A percentile compares a stretch with the other conserved stretches of the same genome.
These are phyloP conservation scores for Contarinia nasturtii DNA, from an alignment of 1,140 invertebrate species.

Conservation along the genomic window DNA sequence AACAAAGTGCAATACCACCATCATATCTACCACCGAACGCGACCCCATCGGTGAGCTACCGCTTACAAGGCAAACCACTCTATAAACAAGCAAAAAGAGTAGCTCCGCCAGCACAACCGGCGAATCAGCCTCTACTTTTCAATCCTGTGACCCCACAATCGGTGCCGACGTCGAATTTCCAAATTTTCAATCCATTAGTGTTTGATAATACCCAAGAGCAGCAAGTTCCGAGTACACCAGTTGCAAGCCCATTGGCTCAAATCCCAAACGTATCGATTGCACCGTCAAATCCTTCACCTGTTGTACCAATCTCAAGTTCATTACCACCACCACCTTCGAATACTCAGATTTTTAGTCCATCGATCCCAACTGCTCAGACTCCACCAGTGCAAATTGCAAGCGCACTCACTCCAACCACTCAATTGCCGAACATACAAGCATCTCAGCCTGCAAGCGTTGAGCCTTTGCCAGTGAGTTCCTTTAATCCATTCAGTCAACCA, in stretches of 20 bases:
- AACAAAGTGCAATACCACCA: not conserved
- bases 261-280: too few relatives aligned
- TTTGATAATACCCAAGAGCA: conserved; percentile 2
- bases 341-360: conserved; percentile 1
- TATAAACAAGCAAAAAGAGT: not conserved
- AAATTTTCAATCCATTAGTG: not conserved
- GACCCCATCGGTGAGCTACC: not conserved
- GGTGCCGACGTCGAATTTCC: not conserved
- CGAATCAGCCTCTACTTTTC: conserved; percentile 10
- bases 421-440: not conserved
- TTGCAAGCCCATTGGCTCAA: too few relatives aligned
- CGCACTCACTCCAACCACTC: conserved; percentile 4
- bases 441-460: too few relatives aligned
- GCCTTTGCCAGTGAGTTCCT: too few relatives aligned
- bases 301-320: too few relatives aligned
- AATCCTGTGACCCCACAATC: conserved; percentile 10
- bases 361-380: too few relatives aligned
- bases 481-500: too few relatives aligned
- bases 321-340: too few relatives aligned
- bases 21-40: not conserved
- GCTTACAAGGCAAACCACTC: not conserved
- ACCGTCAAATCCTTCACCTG: too few relatives aligned
- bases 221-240: conserved; percentile 6
- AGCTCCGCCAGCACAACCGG: conserved; percentile 2
- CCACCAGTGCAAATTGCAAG: not conserved